phyloP scores from a whole-genome alignment of 2,797 vertebrate species.

The Clangula hyemalis region DNA sequence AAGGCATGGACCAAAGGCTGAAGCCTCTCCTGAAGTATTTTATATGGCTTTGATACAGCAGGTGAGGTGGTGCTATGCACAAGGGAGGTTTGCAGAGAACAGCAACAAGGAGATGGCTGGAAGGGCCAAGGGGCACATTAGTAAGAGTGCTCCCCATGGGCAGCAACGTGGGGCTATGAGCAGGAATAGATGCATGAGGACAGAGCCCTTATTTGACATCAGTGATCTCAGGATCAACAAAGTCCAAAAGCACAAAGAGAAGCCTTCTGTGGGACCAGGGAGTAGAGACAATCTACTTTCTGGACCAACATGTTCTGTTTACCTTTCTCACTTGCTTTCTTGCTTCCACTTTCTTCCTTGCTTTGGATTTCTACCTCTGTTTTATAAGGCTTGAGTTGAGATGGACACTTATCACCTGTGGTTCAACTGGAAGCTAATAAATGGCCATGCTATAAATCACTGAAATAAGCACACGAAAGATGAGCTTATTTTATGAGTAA shows the following conservation, averaged over 20 bases:
- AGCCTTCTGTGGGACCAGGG: background rate
- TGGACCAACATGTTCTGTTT: background rate
- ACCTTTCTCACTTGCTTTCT: background rate
- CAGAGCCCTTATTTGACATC: background rate
- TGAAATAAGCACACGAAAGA: constrained; percentile 6
- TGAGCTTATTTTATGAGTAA: background rate
- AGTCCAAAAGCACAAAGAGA: background rate
- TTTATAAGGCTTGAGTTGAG: background rate
- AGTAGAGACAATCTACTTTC: background rate
- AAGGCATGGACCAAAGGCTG: background rate
- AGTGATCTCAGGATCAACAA: background rate
- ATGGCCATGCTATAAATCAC: background rate
- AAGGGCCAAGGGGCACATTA: background rate
- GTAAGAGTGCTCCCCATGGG: background rate
- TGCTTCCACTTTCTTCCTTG: background rate
- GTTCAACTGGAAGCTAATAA: background rate
- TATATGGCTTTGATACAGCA: background rate
- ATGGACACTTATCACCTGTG: background rate
- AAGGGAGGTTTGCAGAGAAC: background rate
- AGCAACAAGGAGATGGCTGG: background rate
- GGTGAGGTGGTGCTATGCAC: background rate
- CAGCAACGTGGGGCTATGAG: background rate
- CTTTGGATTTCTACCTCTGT: background rate
- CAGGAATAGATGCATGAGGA: background rate
- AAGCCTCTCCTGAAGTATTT: background rate